A percentile compares a stretch with the other conserved stretches of the same genome.
Evolutionary conservation across 2,797 vertebrate genomes (phyloP).

Genomic region (Phataginus tricuspis): DNA sequence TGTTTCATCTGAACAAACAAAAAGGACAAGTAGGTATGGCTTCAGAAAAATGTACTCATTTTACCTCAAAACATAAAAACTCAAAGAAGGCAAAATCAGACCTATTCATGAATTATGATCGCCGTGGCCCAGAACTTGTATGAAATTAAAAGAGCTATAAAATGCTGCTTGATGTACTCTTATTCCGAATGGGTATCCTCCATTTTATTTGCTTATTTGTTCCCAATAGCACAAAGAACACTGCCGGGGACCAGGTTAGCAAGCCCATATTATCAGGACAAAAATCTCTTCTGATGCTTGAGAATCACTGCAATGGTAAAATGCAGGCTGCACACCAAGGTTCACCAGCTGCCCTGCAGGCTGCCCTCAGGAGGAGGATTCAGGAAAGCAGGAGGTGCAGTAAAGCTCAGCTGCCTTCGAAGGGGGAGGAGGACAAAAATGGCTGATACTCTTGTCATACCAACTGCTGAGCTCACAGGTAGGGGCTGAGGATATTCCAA

Average conservation of each 20-base stretch:
- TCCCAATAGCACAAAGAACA: background rate
- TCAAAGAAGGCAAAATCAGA: background rate
- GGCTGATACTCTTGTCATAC: background rate
- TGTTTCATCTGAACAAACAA: conserved; percentile 57
- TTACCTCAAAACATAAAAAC: conserved; percentile 21
- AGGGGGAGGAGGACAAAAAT: background rate
- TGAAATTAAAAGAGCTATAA: conserved; percentile 1
- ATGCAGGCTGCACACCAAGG: too few species aligned
- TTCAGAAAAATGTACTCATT: background rate
- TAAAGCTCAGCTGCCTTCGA: background rate
- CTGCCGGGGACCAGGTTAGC: background rate
- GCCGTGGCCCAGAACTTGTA: background rate
- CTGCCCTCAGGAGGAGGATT: background rate
- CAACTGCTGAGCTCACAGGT: background rate
- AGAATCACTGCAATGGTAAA: background rate
- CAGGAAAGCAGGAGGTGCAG: background rate
- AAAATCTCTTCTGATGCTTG: background rate
- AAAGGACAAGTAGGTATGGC: conserved; percentile 34
- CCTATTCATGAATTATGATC: conserved; percentile 14
- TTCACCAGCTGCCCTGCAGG: background rate
- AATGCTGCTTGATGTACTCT: background rate
- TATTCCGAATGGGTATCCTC: conserved; percentile 42
- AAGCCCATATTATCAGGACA: background rate
- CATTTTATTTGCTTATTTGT: conserved; percentile 29
- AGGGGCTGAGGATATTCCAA: background rate